Base-by-base conservation (phyloP, 1,140 invertebrate genomes). In the Diorhabda carinulata region DNA sequence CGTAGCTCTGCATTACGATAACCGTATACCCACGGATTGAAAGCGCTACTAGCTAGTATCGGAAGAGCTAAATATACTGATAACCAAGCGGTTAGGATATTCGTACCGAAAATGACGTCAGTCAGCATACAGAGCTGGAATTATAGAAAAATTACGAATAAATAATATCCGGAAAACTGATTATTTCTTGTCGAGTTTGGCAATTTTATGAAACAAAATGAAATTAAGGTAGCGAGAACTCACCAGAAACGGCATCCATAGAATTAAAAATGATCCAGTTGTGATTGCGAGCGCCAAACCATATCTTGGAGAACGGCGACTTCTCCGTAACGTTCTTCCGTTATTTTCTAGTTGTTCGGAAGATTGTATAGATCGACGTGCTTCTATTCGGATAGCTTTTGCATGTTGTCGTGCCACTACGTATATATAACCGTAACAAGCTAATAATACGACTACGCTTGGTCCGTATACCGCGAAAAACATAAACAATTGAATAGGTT, bases 21-120 rank as follows among this genome's bases (percentile, higher is more conserved):
- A 0, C 87, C 88, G 73, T 90, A 90, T 6, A 90, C 83, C 88
- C 88, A 90, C 0, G 88, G 88, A 74, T 90, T 90, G 9, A 85
- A 78, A 0, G 86, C 85, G 71, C 86, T 87, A 75, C 86, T 88
- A 0, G 85, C 82, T 41, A 89, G 79, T 3, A 88, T 86, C 1
- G 88, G 84, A 5, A 88, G 78, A 2, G 85, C 83, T 4, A 87
- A 76, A 78, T 85, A 88, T 5, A 88, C 82, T 3, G 81, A 78
- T 3, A 84, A 74, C 83, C 86, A 87, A 25, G 84, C 80, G 5
- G 83, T 81, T 3, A 88, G 75, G 3, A 86, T 82, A 41, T 82
- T 79, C 3, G 84, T 84, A 9, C 83, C 82, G 61, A 80, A 79
- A 61, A 87, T 83, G 5, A 86, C 82, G 71, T 88, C 85, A 57